Evolutionary conservation across 2,888 invertebrate species (phyloP), one percentile per base, ranked within the genome.

Genomic region (Carabus problematicus): DNA sequence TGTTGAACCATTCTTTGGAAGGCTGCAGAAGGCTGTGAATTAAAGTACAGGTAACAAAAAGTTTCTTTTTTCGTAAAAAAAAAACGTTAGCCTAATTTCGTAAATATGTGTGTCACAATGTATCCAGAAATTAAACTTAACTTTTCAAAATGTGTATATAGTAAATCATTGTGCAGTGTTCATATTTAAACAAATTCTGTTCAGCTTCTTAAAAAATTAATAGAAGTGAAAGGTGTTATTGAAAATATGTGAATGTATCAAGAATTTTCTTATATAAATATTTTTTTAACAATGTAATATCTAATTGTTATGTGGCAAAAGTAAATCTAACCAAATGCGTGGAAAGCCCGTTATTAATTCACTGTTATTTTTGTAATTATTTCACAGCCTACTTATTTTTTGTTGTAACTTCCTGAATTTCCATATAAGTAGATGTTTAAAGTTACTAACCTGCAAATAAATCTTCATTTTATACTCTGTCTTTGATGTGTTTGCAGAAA

Each of bases 371-470:
- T 29, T 66, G 58, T 11, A 39, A 19, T 56, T 45, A 11, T 64
- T 59, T 64, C 39, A 56, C 45, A 64, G 55, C 55, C 64, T 64
- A 58, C 58, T 56, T 64, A 64, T 19, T 64, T 11, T 29, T 29
- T 62, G 55, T 19, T 55, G 64, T 56, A 56, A 56, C 58, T 59
- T 66, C 66, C 66, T 66, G 66, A 49, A 66, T 66, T 58, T 41
- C 58, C 59, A 39, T 66, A 66, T 58, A 47, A 12, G 64, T 42
- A n/a, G 42, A 64, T 64, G 16, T 12, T 54, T 58, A 58, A 66
- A 49, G 7, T 52, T 18, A 39, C 56, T 56, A 39, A 14, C 12
- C 19, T 29, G 7, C 14, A 56, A 56, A 39, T 8, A 19, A 39
- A 29, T 56, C 29, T 29, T 29, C 29, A 29, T 29, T 29, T 29